Base-by-base conservation (phyloP, 2,888 invertebrate species). In the Listrodromus nycthemerus region DNA sequence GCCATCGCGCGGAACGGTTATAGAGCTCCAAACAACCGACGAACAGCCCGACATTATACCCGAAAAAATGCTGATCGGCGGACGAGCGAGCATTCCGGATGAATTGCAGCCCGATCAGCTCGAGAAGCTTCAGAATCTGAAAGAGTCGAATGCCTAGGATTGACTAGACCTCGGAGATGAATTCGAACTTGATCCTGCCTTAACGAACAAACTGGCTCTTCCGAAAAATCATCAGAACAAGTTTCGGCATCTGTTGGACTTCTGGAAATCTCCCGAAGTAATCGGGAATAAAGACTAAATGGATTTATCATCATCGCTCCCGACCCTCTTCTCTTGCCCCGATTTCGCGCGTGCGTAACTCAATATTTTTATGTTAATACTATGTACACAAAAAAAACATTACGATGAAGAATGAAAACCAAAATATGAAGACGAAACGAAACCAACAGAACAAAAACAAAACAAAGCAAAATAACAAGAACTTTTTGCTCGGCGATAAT, bases 51-150 rank as follows among this genome's bases (percentile, higher is more conserved):
- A 92, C 2, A 89, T 90, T 30, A 88, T 91, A 21, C 92, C 92
- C n/a, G 91, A 91, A 19, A 93, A 92, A 75, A 90, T 93, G 86
- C 95, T 97, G 1, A 96, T 97, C 13, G 97, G 97, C 33, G 97
- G 97, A 65, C 95, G 97, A 81, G 97, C 97, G 83, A 97, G 97
- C 89, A 97, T 98, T 92, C 98, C 98, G 52, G 98, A 98, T 94
- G 98, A 98, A 93, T 95, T 98, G 85, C 98, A 97, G 90, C 97
- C 97, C 37, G 97, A 97, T 91, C 98, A 98, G 93, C 95, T 98
- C 90, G 98, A 97, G 84, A 96, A 97, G 92, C 95, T 98, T 89
- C 97, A 98, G 92, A 97, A 97, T 92, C 95, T 98, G 82, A 98
- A 98, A 93, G 98, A 98, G 94, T 98, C 98, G 84, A 98, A 98